Evolutionary conservation across 2,797 vertebrate species (phyloP), one percentile per base, ranked within the genome.

Genomic region (Parambassis ranga): DNA sequence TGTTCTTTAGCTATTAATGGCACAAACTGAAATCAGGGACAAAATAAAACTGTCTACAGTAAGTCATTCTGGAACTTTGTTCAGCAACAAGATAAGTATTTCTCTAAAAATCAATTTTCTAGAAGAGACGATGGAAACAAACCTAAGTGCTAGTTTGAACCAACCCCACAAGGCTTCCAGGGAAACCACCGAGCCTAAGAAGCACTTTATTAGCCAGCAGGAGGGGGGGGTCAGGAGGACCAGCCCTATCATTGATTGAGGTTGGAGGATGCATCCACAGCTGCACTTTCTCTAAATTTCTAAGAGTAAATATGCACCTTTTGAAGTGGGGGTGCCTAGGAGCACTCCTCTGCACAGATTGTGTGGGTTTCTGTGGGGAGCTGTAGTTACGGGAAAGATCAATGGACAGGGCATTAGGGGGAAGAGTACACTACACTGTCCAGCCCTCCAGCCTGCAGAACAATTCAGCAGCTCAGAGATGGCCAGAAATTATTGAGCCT

Each of bases 281-380:
- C 91, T 98, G 96, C 96, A 98, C 97, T 98, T 96, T 97, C 93
- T 93, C 95, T 96, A 96, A 95, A 96, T 96, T 97, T 97, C 95
- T 94, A 95, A 96, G 94, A 97, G 97, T 98, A 99, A 99, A 98
- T 98, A 98, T 96, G 95, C 95, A 96, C 95, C 97, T 96, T 97
- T 94, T 98, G 96, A 98, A 96, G 95, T 95, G 93, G 93, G 95
- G 93, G 84, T 88, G 89, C 87, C 94, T 94, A 92, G 93, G 93
- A 98, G 96, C 95, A 94, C 95, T 96, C 94, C 94, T 93, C 95
- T 93, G 94, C 93, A 94, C 94, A 92, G 94, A 94, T 95, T 94
- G 94, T 95, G 95, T 93, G 95, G 96, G 95, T 97, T 96, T 94
- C 90, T 95, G 93, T 93, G 93, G 92, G 95, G 95, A 96, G 95